phyloP scores from a whole-genome alignment of 2,797 vertebrate genomes.

The Trachops cirrhosus region DNA sequence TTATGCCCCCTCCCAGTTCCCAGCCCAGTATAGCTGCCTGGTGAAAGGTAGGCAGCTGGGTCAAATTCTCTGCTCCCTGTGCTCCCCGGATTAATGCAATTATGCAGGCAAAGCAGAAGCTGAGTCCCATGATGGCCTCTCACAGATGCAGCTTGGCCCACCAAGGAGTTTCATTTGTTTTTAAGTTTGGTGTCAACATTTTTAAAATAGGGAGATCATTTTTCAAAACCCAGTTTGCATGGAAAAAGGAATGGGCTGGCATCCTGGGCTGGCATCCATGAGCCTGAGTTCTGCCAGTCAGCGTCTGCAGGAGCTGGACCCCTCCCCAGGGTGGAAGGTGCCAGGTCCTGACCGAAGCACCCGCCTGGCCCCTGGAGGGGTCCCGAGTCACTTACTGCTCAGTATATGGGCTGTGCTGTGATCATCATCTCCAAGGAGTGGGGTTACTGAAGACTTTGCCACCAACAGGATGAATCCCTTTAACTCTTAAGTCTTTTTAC shows the following conservation, averaged over 20 bases:
- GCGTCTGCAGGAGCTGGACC: background rate
- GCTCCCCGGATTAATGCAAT: background rate
- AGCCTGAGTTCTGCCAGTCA: fast-evolving
- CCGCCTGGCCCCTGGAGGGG: background rate
- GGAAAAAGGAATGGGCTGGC: background rate
- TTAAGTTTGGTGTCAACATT: background rate
- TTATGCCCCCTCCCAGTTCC: fast-evolving
- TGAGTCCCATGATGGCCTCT: fast-evolving
- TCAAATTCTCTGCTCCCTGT: background rate
- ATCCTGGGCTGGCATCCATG: fast-evolving
- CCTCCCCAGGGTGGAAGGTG: fast-evolving
- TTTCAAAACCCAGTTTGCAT: background rate
- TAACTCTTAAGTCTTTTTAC: fast-evolving
- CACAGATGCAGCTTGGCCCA: too few species aligned
- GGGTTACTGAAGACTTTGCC: background rate
- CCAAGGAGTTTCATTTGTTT: background rate
- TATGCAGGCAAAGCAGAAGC: background rate
- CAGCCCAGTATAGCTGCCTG: background rate
- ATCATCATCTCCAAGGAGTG: fast-evolving
- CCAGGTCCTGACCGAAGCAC: fast-evolving
- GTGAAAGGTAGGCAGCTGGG: background rate
- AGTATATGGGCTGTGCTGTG: background rate
- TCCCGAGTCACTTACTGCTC: background rate
- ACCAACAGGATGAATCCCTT: fast-evolving
- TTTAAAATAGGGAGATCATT: background rate